Evolutionary conservation across 2,888 invertebrate genomes (phyloP), one percentile per base, ranked within the genome.

Genomic region (Papilio elwesi): DNA sequence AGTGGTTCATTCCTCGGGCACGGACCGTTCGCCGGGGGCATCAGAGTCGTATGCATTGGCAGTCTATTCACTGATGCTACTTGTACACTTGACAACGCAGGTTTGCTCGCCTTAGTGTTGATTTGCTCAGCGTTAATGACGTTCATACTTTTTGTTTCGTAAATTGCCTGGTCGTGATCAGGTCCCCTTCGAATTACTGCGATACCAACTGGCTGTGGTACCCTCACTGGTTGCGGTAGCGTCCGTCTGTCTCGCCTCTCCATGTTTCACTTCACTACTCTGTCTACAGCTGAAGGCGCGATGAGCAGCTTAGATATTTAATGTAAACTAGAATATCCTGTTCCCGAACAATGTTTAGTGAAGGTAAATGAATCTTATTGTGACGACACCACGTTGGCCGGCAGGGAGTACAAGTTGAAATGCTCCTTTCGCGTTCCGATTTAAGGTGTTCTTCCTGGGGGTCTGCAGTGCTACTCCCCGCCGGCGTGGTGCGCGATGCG

Each of bases 1-100:
- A 68, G 68, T 26, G 48, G 55, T 36, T 68, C 47, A 8, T 43
- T 48, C 47, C 68, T 55, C 13, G 68, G 68, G 47, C 68, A 68
- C 12, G 55, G 47, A 43, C 26, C 68, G 36, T 68, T 68, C 2
- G 68, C 55, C 1, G 57, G 68, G 13, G 68, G 55, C 55, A 68
- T 55, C 47, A 68, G 26, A 16, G 68, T 57, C 16, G 68, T 36
- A 43, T 55, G 68, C 55, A 47, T 68, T 9, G 47, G 47, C 9
- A 68, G 43, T 48, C 47, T 57, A 15, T 43, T 47, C 5, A 55
- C 13, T 13, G 53, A 53, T 9, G 68, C 68, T 0, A 59, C 38
- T 59, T 59, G 59, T 0, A 43, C n/a, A 38, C 38, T 38, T 15
- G 59, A 59, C 59, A 59, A 38, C 13, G 59, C 38, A 43, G 59